Evolutionary conservation across 2,888 invertebrate genomes (phyloP).

Genomic region (Celastrina argiolus): DNA sequence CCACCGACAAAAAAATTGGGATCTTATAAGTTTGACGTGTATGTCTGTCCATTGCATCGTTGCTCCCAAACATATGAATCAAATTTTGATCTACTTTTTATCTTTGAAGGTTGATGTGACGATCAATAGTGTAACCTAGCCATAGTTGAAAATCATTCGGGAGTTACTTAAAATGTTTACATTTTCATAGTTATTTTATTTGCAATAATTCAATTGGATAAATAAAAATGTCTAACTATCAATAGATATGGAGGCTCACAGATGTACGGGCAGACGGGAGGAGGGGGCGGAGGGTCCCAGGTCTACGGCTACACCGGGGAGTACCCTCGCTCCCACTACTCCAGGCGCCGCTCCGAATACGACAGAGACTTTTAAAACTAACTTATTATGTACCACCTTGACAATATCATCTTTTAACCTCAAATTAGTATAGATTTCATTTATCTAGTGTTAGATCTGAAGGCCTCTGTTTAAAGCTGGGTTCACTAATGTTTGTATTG

Average conservation of each 20-base stretch:
- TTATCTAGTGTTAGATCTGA: constrained; percentile 15
- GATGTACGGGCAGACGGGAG: constrained; percentile 83
- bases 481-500: constrained; percentile 4
- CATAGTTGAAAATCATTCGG: no score
- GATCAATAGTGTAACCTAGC: no score
- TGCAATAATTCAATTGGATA: no score
- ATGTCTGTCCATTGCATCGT: no score
- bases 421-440: constrained; percentile 39
- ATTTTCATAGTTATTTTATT: no score
- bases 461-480: constrained; percentile 20
- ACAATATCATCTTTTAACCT: constrained; percentile 69
- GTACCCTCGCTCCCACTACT: constrained; percentile 75
- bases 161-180: no score
- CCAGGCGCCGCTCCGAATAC: constrained; percentile 84
- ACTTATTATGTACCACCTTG: constrained; percentile 45
- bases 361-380: constrained; percentile 85
- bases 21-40: no score
- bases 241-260: constrained; percentile 77
- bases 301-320: constrained; percentile 74
- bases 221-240: constrained; percentile 29
- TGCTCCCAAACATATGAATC: no score
- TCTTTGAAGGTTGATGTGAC: no score
- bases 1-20: no score
- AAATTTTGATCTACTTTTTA: no score
- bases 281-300: constrained; percentile 80